Base-by-base conservation (phyloP, 2,797 vertebrate species). In the Odontamblyopus rebecca region DNA sequence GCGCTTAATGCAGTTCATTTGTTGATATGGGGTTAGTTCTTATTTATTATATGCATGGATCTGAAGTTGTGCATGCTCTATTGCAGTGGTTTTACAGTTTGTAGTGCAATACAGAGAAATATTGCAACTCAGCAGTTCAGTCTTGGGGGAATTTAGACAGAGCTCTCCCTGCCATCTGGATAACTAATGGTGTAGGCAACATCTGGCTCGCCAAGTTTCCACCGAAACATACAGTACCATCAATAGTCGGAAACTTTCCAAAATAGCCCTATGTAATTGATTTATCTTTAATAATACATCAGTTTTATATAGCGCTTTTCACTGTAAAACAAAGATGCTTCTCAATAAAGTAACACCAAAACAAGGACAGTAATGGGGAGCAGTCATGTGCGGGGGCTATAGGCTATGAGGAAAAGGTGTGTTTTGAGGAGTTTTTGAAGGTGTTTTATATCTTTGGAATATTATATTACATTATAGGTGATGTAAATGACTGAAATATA, bases 81-180 rank as follows among this genome's bases (percentile, higher is more conserved):
- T 6, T n/a, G 19, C 18, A n/a, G 19, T 18, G 27, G 8, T 15
- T 64, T 44, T 13, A 64, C 38, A 41, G 35, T 44, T 1, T 4
- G 61, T 35, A 12, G n/a, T 15, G 62, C 38, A 26, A 67, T 7
- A 35, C 8, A 23, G 26, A 11, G 66, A n/a, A 32, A 56, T 35
- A n/a, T 32, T 77, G 63, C 66, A 67, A 48, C 85, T 85, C 82
- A 89, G 86, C 85, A 84, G 23, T 86, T 82, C 80, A 1, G 76
- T 80, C 72, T 70, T 41, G 5, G 50, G 74, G 85, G 72, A 76
- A 75, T 82, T 69, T 35, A 61, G 54, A 57, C 1, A 23, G 61
- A 68, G 26, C 76, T 44, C 56, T 63, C 11, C 19, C 60, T 73
- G 75, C 71, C 70, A 69, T 27, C 48, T 69, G 68, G 15, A 74